These are phyloP conservation scores for Leptinotarsa juncta DNA, from an alignment of 2,888 invertebrate species.

Conservation along the genomic window DNA sequence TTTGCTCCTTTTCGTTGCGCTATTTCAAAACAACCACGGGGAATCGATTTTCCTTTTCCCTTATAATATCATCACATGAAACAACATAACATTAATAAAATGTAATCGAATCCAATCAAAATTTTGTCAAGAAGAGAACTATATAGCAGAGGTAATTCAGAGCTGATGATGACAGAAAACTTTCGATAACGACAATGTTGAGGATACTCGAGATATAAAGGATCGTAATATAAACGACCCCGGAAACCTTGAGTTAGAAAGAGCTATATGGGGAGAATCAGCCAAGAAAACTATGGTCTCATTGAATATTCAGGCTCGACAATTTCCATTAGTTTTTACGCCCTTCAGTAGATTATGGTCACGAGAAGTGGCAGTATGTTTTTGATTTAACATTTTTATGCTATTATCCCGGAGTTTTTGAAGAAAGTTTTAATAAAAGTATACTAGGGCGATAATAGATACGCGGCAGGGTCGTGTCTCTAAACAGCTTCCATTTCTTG, in stretches of 20 bases:
- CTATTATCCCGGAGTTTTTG: slow-evolving; percentile 21
- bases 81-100: not conserved
- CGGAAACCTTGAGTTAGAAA: slow-evolving; percentile 32
- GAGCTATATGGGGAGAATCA: slow-evolving; percentile 27
- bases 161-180: slow-evolving; percentile 35
- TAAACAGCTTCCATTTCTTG: not conserved
- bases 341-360: slow-evolving; percentile 34
- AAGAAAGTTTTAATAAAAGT: slow-evolving; percentile 40
- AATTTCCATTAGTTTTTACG: slow-evolving; percentile 44
- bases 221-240: slow-evolving; percentile 36
- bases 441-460: slow-evolving; percentile 12
- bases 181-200: slow-evolving; percentile 41
- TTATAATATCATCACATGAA: not conserved
- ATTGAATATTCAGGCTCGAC: slow-evolving; percentile 39
- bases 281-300: slow-evolving; percentile 38
- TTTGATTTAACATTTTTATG: slow-evolving; percentile 40
- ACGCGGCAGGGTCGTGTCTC: not conserved
- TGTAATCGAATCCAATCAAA: slow-evolving; percentile 30
- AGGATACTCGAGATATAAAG: slow-evolving; percentile 39
- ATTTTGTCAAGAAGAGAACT: slow-evolving; percentile 27
- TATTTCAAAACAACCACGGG: too few species aligned
- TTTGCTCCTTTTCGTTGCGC: too few species aligned
- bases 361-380: slow-evolving; percentile 37
- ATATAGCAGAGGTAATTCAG: slow-evolving; percentile 22
- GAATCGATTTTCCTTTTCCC: too few species aligned